A percentile compares a stretch with the other conserved stretches of the same genome.
phyloP scores from a whole-genome alignment of 2,113 vertebrate genomes.

The Siphamia tubifer region DNA sequence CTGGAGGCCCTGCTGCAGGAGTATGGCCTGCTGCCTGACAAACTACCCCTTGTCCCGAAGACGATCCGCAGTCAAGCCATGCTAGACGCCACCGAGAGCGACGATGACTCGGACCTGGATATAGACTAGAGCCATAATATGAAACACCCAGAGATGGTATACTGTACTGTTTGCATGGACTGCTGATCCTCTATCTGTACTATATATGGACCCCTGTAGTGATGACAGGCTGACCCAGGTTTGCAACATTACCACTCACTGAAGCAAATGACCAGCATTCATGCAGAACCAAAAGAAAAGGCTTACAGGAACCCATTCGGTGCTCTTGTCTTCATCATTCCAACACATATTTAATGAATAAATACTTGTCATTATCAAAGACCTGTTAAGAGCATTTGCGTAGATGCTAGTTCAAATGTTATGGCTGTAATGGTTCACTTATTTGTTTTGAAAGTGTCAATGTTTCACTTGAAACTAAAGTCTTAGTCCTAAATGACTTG shows the following conservation, averaged over 20 bases:
- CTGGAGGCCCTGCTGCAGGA: conserved; percentile 94
- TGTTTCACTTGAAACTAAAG: conserved; percentile 16
- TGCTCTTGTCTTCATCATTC: conserved; percentile 24
- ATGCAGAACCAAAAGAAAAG: conserved; percentile 28
- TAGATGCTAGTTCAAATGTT: conserved; percentile 19
- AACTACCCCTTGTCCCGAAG: conserved; percentile 77
- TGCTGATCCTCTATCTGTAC: background rate
- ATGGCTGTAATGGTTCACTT: conserved; percentile 26
- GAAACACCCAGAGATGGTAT: background rate
- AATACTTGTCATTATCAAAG: background rate
- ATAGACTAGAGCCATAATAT: conserved; percentile 80
- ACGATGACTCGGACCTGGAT: conserved; percentile 94
- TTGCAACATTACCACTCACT: background rate
- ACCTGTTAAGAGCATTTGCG: background rate
- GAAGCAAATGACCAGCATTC: background rate
- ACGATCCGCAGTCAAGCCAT: conserved; percentile 82
- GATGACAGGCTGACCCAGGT: conserved; percentile 8
- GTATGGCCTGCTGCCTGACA: conserved; percentile 93
- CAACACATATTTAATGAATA: conserved; percentile 20
- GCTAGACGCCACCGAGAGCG: conserved; percentile 77
- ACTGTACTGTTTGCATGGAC: conserved; percentile 38
- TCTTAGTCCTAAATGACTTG: conserved; percentile 10
- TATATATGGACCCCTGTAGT: conserved; percentile 10
- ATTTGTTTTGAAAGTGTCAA: conserved; percentile 36
- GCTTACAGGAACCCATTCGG: background rate